Percentiles rank a stretch among this genome's conserved stretches.
Evolutionary conservation across 2,888 invertebrate species (phyloP).

Genomic region (Tinea semifulvella): DNA sequence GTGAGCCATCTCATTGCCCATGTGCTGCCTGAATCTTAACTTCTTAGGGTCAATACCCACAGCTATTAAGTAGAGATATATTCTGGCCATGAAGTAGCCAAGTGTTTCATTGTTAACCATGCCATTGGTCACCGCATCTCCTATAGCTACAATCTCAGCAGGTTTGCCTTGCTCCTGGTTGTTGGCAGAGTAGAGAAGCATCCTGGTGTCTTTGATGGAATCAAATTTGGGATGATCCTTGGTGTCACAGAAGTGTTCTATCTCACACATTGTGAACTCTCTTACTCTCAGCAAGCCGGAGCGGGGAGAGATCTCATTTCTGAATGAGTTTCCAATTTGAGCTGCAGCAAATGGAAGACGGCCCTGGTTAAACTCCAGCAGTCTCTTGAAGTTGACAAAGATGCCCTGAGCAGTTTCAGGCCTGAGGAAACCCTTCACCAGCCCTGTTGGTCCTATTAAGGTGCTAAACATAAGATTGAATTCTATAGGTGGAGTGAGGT

Average conservation of each 20-base stretch:
- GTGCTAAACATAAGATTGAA: constrained; percentile 99
- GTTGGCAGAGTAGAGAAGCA: constrained; percentile 93
- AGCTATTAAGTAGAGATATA: constrained; percentile 86
- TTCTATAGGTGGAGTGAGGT: constrained; percentile 93
- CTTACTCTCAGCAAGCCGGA: constrained; percentile 94
- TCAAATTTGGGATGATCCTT: constrained; percentile 93
- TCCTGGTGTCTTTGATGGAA: constrained; percentile 74
- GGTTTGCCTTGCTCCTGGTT: constrained; percentile 98
- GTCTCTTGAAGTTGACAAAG: constrained; percentile 98
- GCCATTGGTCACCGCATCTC: constrained; percentile 85
- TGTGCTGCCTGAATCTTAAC: constrained; percentile 96
- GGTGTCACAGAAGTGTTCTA: constrained; percentile 99
- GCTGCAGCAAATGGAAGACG: constrained; percentile 97
- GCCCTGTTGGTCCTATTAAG: constrained; percentile 95
- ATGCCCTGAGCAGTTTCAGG: constrained; percentile 99
- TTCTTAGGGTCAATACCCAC: constrained; percentile 88
- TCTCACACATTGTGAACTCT: constrained; percentile 99
- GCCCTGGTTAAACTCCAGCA: constrained; percentile 97
- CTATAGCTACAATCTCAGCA: constrained; percentile 79
- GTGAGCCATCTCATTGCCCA: constrained; percentile 99
- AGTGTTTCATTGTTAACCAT: constrained; percentile 96
- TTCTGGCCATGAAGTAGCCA: constrained; percentile 97
- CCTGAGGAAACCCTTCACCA: constrained; percentile 92
- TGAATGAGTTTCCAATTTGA: constrained; percentile 97
- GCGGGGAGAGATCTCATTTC: constrained; percentile 99